Evolutionary conservation across 2,888 invertebrate species (phyloP), one percentile per base, ranked within the genome.

Genomic region (Agonopterix arenella): DNA sequence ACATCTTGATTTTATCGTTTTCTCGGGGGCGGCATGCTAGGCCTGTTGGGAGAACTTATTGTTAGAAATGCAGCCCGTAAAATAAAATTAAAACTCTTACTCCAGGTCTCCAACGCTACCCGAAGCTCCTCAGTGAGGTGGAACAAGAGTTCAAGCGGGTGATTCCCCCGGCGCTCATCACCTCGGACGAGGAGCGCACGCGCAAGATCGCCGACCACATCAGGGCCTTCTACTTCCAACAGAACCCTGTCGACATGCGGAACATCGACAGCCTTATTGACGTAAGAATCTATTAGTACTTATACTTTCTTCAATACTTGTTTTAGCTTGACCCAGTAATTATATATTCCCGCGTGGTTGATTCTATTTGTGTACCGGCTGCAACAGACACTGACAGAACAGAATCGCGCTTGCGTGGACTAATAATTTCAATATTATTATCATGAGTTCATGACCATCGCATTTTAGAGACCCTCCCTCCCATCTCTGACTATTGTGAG

Each of bases 191-290:
- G 56, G 58, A 62, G 4, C 56, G 68, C 44, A 68, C 69, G 1
- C 60, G 61, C 36, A 74, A 75, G 54, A 75, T 86, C 51, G 80
- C 89, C 0, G 84, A 89, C 0, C 82, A 90, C 11, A 91, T 92
- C 55, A 77, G 90, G 9, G 73, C 88, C 9, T 92, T 91, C 71
- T 92, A 92, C 74, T 84, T 92, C 67, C 91, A 91, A 49, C 81
- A 90, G 45, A 80, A 89, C 38, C 77, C 90, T 1, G 89, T 92
- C 7, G 89, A 90, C 41, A 64, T 82, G 42, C 86, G 90, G 47
- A 91, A 90, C 45, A 73, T 89, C 49, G 90, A 91, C 62, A 91
- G 89, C 66, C 89, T 92, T 61, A 91, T 92, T 59, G 85, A 89
- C 60, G 90, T 90, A 68, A 79, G 84, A 62, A 45, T n/a, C 43